Base-by-base conservation (phyloP, 2,797 vertebrate species). In the Bovichtus variegatus region DNA sequence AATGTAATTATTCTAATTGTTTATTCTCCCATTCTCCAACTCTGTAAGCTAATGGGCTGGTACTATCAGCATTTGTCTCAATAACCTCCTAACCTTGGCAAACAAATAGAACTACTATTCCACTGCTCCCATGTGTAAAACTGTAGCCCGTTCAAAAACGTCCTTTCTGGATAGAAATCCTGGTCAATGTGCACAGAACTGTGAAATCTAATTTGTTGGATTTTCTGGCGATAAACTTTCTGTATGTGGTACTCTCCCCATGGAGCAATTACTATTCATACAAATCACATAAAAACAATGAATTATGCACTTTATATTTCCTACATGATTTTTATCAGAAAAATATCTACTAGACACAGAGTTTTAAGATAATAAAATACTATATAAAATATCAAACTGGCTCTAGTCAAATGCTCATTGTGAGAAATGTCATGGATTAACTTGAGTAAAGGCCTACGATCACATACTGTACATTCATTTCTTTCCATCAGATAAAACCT, bases 1-100 rank as follows among this genome's bases (percentile, higher is more conserved):
- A 91, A 91, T 90, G 83, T 85, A 90, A 90, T 93, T 90, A 93
- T 90, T 92, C 73, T 89, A 92, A 92, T 92, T 91, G 87, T 92
- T 84, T 90, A 85, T 83, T 84, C 62, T 80, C 78, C 78, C 25
- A 81, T 86, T 87, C 68, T 79, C 76, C 69, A 59, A 83, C 83
- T 87, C 70, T 84, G 86, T 79, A 49, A 82, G 78, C 81, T 85
- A 85, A 91, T 84, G 80, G 73, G 31, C 75, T 82, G 78, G 41
- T 63, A 75, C 71, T 67, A 64, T 80, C 76, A 79, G 64, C 80
- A 78, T 86, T 88, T 82, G 84, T 87, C 81, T 80, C 74, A 81
- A 70, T 75, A 71, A 23, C 12, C 61, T 69, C 12, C 61, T 69
- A 66, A 74, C 2, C 0, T 25, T 78, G 74, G 65, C 69, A 59